Conservation (phyloP, 2,797 vertebrate genomes). For the Sylvilagus floridanus region DNA sequence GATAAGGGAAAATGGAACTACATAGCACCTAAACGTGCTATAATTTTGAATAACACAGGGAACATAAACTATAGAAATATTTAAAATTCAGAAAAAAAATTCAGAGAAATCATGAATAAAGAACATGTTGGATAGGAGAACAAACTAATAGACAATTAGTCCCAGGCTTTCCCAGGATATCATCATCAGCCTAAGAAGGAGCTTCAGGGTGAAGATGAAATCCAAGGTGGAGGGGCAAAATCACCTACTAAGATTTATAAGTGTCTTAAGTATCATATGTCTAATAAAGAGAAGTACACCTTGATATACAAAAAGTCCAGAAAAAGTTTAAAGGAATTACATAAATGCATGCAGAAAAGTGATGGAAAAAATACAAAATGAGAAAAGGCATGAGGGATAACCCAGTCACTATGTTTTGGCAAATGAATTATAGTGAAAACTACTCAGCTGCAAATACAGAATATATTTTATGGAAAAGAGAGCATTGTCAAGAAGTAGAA, state of each 20-base stretch:
- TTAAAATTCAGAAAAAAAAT: neutral
- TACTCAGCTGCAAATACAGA: neutral
- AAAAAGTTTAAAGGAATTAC: neutral
- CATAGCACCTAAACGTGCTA: neutral
- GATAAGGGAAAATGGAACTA: neutral
- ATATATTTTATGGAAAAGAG: neutral
- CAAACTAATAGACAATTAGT: neutral
- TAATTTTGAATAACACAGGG: accelerated
- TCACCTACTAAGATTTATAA: neutral
- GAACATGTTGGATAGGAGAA: neutral
- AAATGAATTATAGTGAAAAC: neutral
- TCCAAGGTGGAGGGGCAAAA: neutral
- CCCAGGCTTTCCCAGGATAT: neutral
- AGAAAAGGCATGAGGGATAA: neutral
- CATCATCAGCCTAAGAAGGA: neutral
- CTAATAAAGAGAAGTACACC: neutral
- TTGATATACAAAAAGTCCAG: neutral
- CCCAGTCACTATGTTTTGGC: neutral
- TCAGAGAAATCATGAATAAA: neutral
- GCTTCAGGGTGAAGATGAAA: neutral
- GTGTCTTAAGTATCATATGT: neutral
- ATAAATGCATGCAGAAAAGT: neutral
- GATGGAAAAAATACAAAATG: neutral
- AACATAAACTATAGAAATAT: neutral
- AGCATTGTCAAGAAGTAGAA: neutral